Evolutionary conservation across 1,140 invertebrate genomes (phyloP).

Genomic region (Caenorhabditis brenneri): DNA sequence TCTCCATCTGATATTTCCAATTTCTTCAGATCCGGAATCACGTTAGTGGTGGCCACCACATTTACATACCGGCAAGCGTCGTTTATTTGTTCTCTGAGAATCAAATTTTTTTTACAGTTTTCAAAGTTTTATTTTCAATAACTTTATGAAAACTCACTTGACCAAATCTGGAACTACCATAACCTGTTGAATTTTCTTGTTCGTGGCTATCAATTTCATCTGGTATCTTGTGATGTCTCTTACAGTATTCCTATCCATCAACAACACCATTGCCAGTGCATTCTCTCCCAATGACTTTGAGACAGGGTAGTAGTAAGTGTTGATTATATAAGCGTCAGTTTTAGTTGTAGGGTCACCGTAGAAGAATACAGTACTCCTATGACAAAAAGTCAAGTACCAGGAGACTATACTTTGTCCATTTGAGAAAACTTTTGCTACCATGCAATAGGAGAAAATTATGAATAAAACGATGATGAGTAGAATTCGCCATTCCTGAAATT

Average conservation of each 20-base stretch:
- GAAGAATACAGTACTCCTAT: no score
- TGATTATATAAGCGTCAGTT: background rate
- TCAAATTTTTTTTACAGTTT: no score
- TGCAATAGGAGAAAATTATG: no score
- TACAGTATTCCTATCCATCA: background rate
- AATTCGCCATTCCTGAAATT: no score
- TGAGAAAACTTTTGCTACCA: no score
- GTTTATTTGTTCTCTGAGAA: background rate
- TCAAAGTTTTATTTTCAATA: no score
- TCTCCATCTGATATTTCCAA: background rate
- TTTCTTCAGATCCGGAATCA: background rate
- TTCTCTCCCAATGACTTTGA: background rate
- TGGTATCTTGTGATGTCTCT: background rate
- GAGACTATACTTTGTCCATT: no score
- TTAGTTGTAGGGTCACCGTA: background rate
- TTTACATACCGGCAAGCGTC: background rate
- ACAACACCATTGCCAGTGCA: background rate
- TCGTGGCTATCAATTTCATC: background rate
- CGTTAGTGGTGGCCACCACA: background rate
- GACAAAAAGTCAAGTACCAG: no score
- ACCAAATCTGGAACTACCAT: background rate
- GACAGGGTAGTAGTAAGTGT: background rate
- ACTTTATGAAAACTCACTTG: background rate
- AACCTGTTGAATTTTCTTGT: background rate
- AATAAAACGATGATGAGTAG: no score